Evolutionary conservation across 2,888 invertebrate species (phyloP), one percentile per base, ranked within the genome.

Genomic region (Cephus pulcher): DNA sequence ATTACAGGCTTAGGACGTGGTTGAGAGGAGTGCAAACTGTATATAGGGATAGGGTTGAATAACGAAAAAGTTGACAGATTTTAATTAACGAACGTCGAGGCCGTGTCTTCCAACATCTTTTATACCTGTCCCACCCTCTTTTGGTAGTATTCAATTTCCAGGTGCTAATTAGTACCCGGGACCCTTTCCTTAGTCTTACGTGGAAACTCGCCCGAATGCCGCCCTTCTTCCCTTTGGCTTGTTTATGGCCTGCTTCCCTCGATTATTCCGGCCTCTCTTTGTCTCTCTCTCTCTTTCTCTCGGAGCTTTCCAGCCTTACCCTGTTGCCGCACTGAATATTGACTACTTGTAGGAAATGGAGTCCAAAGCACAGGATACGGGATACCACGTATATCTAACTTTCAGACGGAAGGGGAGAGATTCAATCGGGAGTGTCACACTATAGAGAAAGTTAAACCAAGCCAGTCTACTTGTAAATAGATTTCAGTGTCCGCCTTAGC

Each of bases 11-110:
- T 2, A 9, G 23, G 23, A 15, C 6, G 0, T 23, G 23, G 9
- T 3, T 56, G 56, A 56, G 9, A 9, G 15, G 9, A 9, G 56
- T 2, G 15, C 6, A 15, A 15, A 40, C 40, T 15, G 15, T 15
- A 40, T 40, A 1, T 40, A 40, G 40, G 40, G 15, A 40, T 40
- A 40, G 40, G 56, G 23, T 56, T 0, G 23, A 56, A 56, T 56
- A 9, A 56, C 56, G 23, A 6, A 9, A 71, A 71, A 71, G 75
- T 75, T 76, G 75, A 79, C 71, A 69, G 76, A 77, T 81, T 81
- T 80, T 78, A 81, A 81, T 79, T 68, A 80, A 76, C 74, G 33
- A 34, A 69, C 40, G 37, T 33, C 37, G 33, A 37, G 35, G 75
- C 34, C 6, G 33, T 69, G 68, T 71, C 56, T 37, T 68, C 68